phyloP scores from a whole-genome alignment of 2,797 vertebrate species.

The Periparus ater region DNA sequence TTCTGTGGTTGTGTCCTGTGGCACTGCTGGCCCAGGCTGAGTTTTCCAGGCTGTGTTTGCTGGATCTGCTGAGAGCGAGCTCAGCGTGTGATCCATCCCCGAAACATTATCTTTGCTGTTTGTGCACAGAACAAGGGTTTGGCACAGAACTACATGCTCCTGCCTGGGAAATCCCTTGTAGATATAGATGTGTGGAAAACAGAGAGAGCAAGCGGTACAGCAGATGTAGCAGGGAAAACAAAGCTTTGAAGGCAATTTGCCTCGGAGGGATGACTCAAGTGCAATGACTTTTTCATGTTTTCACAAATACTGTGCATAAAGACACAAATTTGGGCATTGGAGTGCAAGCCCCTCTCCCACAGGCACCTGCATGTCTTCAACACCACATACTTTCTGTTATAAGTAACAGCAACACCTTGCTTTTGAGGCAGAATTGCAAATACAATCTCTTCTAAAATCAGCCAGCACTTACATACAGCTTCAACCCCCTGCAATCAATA shows the following conservation, averaged over 20 bases:
- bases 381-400: neutral
- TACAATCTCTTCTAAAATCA: slow-evolving; percentile 20
- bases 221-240: neutral
- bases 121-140: neutral
- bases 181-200: neutral
- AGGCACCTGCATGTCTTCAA: neutral
- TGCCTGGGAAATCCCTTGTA: neutral
- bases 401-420: neutral
- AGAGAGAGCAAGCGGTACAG: neutral
- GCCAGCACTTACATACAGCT: neutral
- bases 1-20: neutral
- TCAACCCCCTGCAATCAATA: slow-evolving; percentile 19
- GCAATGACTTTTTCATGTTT: neutral
- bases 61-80: neutral
- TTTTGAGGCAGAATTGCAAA: neutral
- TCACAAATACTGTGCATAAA: neutral
- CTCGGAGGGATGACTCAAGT: neutral
- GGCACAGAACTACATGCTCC: neutral
- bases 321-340: neutral
- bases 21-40: neutral
- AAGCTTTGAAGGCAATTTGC: neutral
- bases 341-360: neutral
- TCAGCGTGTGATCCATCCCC: neutral
- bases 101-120: neutral
- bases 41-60: neutral